Base-by-base conservation (phyloP, 2,888 invertebrate species). In the Pediacus dermestoides region DNA sequence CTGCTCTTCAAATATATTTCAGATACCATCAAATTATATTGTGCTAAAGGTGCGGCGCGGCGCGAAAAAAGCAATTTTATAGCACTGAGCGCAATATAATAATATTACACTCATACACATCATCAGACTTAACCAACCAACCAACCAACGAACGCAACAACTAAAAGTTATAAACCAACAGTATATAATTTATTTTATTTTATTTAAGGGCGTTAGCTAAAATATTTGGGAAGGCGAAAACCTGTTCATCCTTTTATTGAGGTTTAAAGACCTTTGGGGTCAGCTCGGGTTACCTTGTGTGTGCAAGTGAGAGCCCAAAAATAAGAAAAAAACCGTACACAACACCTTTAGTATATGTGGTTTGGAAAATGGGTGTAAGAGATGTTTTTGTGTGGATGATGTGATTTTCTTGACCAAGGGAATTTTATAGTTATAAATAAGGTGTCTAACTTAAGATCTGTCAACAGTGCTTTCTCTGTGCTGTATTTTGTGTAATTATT, bases 191-290 rank as follows among this genome's bases (percentile, higher is more conserved):
- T 48, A 55, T 55, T 55, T n/a, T 52, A 52, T 58, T 53, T 58
- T 52, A 46, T 56, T 56, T 55, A 58, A 57, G 57, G 58, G 58
- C 57, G 58, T 57, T 57, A 57, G 57, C 52, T 51, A 53, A 51
- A 56, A 57, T 57, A 55, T 58, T 60, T 47, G 57, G 51, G 57
- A 50, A 55, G 53, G 50, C 51, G 53, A 46, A 48, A 60, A 60
- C 58, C 58, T 59, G 58, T 60, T 58, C 55, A 48, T 54, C 60
- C 55, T 57, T 57, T 57, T 57, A 57, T 57, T 50, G 47, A 49
- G 50, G 58, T 60, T 60, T 58, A 60, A 60, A 60, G 60, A 60
- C 60, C 60, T 50, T n/a, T 50, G 56, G 40, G 57, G 57, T 57
- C 56, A 56, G 39, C 37, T 34, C 38, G 39, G 52, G 49, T 49